Conservation (phyloP, 1,140 invertebrate genomes). For the Conus betulinus region DNA sequence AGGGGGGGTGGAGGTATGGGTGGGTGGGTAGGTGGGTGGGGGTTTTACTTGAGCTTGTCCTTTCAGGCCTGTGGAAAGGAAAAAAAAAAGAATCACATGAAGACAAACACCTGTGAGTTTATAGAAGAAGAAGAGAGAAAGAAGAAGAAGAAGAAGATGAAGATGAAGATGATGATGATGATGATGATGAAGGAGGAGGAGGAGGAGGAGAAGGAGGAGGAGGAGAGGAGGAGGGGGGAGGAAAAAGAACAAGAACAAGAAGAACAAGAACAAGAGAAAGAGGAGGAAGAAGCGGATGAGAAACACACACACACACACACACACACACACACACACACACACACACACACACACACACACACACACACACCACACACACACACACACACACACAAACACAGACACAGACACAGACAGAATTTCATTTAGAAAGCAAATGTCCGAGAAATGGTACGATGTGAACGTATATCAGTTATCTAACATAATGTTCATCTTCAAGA, state of each 20-base stretch:
- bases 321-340: too few relatives aligned
- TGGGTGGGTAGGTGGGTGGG: too few relatives aligned
- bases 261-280: constrained; percentile 1
- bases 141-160: too few relatives aligned
- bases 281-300: neutral
- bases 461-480: too few relatives aligned
- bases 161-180: neutral
- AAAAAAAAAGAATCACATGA: neutral
- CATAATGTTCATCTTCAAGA: too few relatives aligned
- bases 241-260: neutral
- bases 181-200: neutral
- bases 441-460: too few relatives aligned
- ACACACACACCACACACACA: neutral
- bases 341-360: too few relatives aligned
- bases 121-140: neutral
- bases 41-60: neutral
- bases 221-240: neutral
- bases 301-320: too few relatives aligned
- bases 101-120: neutral
- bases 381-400: neutral
- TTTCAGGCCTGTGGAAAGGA: neutral
- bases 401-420: neutral
- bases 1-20: neutral
- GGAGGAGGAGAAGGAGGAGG: neutral
- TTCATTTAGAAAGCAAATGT: too few relatives aligned